Conservation (phyloP, 1,140 invertebrate genomes). For the Antheraea mylitta region DNA sequence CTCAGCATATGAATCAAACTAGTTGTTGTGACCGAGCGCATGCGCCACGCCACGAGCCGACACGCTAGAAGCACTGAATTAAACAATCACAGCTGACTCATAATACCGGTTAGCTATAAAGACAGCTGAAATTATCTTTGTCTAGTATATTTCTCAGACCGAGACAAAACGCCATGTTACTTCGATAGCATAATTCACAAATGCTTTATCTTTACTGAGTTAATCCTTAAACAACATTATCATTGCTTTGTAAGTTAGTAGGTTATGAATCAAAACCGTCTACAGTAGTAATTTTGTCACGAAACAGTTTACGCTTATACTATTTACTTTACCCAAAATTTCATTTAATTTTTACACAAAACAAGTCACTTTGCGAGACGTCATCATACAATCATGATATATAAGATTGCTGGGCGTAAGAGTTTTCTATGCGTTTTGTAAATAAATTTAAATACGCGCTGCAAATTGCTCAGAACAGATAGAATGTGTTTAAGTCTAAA, state of each 20-base stretch:
- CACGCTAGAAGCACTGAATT: conserved; percentile 70
- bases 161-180: conserved; percentile 73
- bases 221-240: conserved; percentile 22
- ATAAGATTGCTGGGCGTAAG: no score
- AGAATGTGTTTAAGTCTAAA: conserved; percentile 34
- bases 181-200: conserved; percentile 70
- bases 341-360: background rate
- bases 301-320: background rate
- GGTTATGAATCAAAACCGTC: conserved; percentile 12
- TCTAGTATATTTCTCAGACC: conserved; percentile 68
- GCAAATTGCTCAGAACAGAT: conserved; percentile 44
- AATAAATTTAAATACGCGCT: conserved; percentile 34
- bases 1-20: conserved; percentile 38
- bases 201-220: conserved; percentile 51
- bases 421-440: conserved; percentile 17
- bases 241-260: conserved; percentile 22
- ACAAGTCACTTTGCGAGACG: background rate
- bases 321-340: background rate
- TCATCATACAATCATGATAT: background rate
- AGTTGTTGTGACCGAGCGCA: conserved; percentile 57
- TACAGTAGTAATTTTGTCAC: background rate
- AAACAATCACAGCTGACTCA: conserved; percentile 75
- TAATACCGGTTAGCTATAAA: conserved; percentile 71
- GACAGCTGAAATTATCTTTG: conserved; percentile 77
- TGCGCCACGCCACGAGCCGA: conserved; percentile 62